Evolutionary conservation across 2,797 vertebrate genomes (phyloP).

Genomic region (Hylomyscus alleni): DNA sequence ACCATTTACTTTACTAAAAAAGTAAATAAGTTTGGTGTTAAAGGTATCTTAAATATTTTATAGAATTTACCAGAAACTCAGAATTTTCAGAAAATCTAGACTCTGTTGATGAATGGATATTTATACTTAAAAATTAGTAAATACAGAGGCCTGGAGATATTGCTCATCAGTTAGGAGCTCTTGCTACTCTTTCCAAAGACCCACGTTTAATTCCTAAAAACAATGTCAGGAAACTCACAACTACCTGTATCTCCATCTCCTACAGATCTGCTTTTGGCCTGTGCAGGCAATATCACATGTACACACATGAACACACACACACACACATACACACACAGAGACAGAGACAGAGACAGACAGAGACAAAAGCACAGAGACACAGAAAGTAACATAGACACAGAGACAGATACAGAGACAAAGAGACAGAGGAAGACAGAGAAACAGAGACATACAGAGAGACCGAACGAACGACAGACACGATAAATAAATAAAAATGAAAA

Average conservation of each 20-base stretch:
- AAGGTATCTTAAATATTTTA: slow-evolving; percentile 10
- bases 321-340: not conserved
- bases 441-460: not conserved
- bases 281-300: not conserved
- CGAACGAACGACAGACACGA: not conserved
- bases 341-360: not conserved
- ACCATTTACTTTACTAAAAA: not conserved
- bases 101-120: not conserved
- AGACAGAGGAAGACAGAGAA: not conserved
- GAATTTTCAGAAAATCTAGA: not conserved
- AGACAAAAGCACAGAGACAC: not conserved
- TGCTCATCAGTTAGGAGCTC: not conserved
- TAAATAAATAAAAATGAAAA: not conserved
- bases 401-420: not conserved
- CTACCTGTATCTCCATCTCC: not conserved
- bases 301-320: not conserved
- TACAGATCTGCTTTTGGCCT: too few species aligned
- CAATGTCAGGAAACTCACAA: not conserved
- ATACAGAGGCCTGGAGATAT: not conserved
- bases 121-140: not conserved
- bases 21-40: not conserved
- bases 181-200: not conserved
- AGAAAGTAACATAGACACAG: too few species aligned
- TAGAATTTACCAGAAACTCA: slow-evolving; percentile 47
- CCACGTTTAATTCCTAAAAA: not conserved